Evolutionary conservation across 2,888 invertebrate species (phyloP), one percentile per base, ranked within the genome.

Genomic region (Cremastinae sp.): DNA sequence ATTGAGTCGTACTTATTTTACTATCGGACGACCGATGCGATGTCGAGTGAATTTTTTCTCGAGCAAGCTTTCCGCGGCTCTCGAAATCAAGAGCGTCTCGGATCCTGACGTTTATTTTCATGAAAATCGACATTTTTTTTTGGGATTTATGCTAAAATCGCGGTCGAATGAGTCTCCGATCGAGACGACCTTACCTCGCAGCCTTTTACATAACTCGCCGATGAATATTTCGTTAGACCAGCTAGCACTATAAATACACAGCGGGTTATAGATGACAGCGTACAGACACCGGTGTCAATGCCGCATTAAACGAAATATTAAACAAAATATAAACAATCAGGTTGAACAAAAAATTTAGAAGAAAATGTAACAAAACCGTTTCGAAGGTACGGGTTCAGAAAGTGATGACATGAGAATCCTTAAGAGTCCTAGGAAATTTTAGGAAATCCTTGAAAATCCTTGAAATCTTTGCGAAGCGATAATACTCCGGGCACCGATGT

Each of bases 121-220:
- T 37, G 51, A 9, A 12, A 7, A 47, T 12, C 28, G n/a, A 22
- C 4, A 7, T 49, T 49, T 49, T 9, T 49, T 49, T 18, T 47
- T 37, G 10, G n/a, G 10, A 20, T 35, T 14, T 18, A 28, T 16
- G 9, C 10, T 43, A 45, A 18, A 16, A 12, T 61, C n/a, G 3
- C 16, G 9, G n/a, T n/a, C 10, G 45, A 22, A 43, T 61, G 16
- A 56, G 45, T 47, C 62, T 62, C 49, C 51, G 68, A 49, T 35
- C 61, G 59, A 43, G 35, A 72, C 68, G 75, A 77, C 70, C 70
- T 79, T 70, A 55, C 64, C 69, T 72, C 51, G 14, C 28, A 3
- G 28, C 59, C 56, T 66, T 80, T 80, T 78, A 78, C 69, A 78
- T 78, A 80, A 80, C 73, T 65, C 16, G 58, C 58, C 58, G 43